Evolutionary conservation across 2,888 invertebrate genomes (phyloP), one percentile per base, ranked within the genome.

Genomic region (Dryomyza anilis): DNA sequence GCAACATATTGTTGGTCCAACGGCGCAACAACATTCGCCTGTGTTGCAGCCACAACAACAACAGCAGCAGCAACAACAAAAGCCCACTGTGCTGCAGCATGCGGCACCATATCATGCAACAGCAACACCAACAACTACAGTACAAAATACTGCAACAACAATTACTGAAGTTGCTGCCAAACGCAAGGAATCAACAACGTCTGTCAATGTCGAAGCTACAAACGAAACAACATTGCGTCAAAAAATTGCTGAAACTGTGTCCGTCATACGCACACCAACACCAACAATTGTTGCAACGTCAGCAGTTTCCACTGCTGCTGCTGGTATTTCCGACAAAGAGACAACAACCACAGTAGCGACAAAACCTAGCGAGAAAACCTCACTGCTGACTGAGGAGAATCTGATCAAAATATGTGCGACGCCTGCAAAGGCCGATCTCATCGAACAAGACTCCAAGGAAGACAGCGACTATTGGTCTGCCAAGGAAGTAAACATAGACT

Each of bases 401-500:
- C 72, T 81, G 0, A 78, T 75, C 12, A 82, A 81, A 69, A 78
- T 80, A 12, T n/a, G n/a, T n/a, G n/a, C n/a, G n/a, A 76, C 81
- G 14, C 74, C 77, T 64, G 73, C 78, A 6, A 76, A 79, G 72
- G 76, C 76, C 56, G 79, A 80, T 68, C 81, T 82, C 57, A 78
- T 84, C 60, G 87, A 86, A 78, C 84, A 81, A 64, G 86, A 86
- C 72, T 86, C 86, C 33, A 87, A 89, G 71, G 90, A 91, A 73
- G 91, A 91, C 76, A 89, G 87, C 73, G 91, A 91, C 78, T 89
- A 89, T 72, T 92, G 92, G 92, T 90, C 90, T 36, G 89, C 90
- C 6, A 91, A 91, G 80, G 92, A 92, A 75, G 86, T 91, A 1
- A 92, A 91, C 75, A 91, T 92, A 69, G 92, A 92, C 71, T 92